These are phyloP conservation scores for Neodiprion pinetum DNA, from an alignment of 1,140 invertebrate species.

Conservation along the genomic window DNA sequence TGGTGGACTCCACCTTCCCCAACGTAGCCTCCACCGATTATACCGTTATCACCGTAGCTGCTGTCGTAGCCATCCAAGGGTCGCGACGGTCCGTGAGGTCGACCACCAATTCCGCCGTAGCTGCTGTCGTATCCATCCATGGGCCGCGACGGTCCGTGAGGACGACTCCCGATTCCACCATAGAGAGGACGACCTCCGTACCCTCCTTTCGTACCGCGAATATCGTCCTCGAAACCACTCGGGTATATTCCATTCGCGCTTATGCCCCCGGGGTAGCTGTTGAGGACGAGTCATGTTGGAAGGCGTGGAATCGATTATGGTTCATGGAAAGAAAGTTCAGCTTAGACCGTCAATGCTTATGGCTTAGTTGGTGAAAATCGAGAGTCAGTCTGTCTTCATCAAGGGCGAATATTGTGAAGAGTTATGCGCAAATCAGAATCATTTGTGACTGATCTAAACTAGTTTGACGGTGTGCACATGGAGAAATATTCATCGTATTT, in stretches of 20 bases:
- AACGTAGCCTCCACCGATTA: slow-evolving; percentile 55
- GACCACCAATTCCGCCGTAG: slow-evolving; percentile 36
- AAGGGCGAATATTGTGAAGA: no score
- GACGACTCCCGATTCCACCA: slow-evolving; percentile 23
- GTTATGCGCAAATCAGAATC: no score
- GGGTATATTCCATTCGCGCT: slow-evolving; percentile 31
- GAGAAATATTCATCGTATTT: no score
- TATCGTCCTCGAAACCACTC: slow-evolving; percentile 37
- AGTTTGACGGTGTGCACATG: no score
- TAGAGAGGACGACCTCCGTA: slow-evolving; percentile 46
- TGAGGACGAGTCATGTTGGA: neutral
- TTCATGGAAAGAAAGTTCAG: no score
- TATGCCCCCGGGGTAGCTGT: slow-evolving; percentile 25
- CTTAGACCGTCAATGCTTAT: no score
- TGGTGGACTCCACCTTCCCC: slow-evolving; percentile 57
- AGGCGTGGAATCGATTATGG: no score
- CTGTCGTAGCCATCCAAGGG: slow-evolving; percentile 42
- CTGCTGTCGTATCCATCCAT: slow-evolving; percentile 34
- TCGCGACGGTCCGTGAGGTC: slow-evolving; percentile 41
- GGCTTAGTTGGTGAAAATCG: no score
- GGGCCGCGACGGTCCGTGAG: slow-evolving; percentile 42
- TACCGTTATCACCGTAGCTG: slow-evolving; percentile 51
- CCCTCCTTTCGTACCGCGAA: slow-evolving; percentile 38
- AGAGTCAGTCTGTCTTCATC: no score
- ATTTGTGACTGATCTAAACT: no score